Conservation (phyloP, 2,888 invertebrate genomes). For the Dinocampus coccinellae region DNA sequence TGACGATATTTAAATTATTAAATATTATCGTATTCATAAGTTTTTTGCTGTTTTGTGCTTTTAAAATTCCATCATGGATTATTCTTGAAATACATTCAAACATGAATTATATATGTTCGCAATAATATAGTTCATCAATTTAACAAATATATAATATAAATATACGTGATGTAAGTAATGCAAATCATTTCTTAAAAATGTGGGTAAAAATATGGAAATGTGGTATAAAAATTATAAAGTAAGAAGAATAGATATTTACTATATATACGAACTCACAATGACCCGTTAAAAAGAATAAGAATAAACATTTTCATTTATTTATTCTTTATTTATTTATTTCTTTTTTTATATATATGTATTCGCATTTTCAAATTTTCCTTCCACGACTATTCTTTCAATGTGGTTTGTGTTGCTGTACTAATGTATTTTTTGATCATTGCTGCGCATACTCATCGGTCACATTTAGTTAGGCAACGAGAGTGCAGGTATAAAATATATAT, state of each 20-base stretch:
- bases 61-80: background rate
- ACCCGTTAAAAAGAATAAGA: too few relatives aligned
- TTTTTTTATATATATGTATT: background rate
- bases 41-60: background rate
- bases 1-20: background rate
- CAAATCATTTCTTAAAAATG: too few relatives aligned
- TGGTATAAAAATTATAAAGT: too few relatives aligned
- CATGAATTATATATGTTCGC: background rate
- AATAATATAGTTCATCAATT: background rate
- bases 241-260: too few relatives aligned
- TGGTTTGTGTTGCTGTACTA: background rate
- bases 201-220: too few relatives aligned
- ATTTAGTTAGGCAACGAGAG: slow-evolving; percentile 31
- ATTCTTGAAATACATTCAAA: background rate
- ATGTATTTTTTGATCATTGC: slow-evolving; percentile 28
- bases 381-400: background rate
- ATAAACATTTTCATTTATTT: too few relatives aligned
- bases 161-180: background rate
- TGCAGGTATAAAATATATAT: too few relatives aligned
- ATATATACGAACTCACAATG: background rate
- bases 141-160: background rate
- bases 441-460: slow-evolving; percentile 23
- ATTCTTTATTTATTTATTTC: too few relatives aligned
- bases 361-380: background rate
- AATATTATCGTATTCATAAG: background rate